Evolutionary conservation across 2,888 invertebrate species (phyloP).

Genomic region (Dione vanillae): DNA sequence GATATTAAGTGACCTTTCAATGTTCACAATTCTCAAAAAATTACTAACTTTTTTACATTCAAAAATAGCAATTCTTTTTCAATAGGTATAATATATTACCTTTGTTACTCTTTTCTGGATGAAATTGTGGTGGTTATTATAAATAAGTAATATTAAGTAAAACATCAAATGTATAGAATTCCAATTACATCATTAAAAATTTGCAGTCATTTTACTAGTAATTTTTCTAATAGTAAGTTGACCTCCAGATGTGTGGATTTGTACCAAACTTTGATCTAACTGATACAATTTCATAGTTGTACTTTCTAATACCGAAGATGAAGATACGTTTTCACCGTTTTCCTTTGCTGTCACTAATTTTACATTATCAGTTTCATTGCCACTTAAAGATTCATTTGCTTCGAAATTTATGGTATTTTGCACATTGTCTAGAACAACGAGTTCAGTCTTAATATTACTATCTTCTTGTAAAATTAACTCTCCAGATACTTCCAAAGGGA

Average conservation of each 20-base stretch:
- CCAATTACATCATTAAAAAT: constrained; percentile 54
- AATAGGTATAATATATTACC: no score
- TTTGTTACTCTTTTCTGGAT: no score
- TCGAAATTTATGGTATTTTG: constrained; percentile 48
- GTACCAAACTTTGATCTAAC: constrained; percentile 68
- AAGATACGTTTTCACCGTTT: constrained; percentile 59
- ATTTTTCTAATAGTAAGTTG: constrained; percentile 71
- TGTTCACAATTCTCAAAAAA: no score
- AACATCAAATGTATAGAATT: not conserved
- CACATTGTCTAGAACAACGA: constrained; percentile 60
- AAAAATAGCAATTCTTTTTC: no score
- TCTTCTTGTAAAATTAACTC: constrained; percentile 65
- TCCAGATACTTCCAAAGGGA: constrained; percentile 59
- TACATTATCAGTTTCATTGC: constrained; percentile 57
- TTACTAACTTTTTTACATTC: no score
- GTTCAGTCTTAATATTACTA: constrained; percentile 57
- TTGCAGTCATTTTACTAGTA: constrained; percentile 70
- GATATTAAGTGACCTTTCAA: no score
- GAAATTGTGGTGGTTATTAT: no score
- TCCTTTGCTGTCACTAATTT: constrained; percentile 67
- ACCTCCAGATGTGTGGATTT: constrained; percentile 63
- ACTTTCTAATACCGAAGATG: constrained; percentile 56
- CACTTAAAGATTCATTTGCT: constrained; percentile 50
- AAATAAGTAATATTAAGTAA: no score
- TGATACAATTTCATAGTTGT: constrained; percentile 63